Percentiles rank a stretch among this genome's conserved stretches.
Conservation (phyloP, 92 coral and sea anemone species). For the Zoanthus sociatus region DNA sequence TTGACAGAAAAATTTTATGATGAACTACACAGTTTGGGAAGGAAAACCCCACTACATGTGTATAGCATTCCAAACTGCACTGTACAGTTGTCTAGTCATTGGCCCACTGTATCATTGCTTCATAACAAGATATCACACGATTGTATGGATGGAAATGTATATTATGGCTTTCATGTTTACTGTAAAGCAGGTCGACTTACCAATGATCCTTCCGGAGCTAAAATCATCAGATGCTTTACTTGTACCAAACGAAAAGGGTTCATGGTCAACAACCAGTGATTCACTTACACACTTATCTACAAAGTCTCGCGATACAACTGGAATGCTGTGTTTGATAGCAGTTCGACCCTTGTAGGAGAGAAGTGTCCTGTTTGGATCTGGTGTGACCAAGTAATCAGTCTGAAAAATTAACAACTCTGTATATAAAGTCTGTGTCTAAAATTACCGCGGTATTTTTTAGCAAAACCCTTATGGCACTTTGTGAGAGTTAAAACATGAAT, state of each 20-base stretch:
- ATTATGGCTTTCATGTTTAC: not conserved
- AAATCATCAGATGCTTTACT: slow-evolving; percentile 65
- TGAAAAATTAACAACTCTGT: not conserved
- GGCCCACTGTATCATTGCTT: no score
- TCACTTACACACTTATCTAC: slow-evolving; percentile 68
- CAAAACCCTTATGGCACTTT: no score
- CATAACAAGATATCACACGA: no score
- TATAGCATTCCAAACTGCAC: no score
- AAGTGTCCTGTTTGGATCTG: slow-evolving; percentile 68
- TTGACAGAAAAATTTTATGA: no score
- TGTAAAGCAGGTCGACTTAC: not conserved
- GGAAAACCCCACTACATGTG: no score
- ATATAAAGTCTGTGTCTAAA: no score
- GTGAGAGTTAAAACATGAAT: no score
- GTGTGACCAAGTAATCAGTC: slow-evolving; percentile 84
- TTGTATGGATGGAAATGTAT: no score
- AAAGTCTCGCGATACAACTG: slow-evolving; percentile 79
- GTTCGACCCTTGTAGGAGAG: slow-evolving; percentile 89
- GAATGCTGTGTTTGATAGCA: slow-evolving; percentile 80
- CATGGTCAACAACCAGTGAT: slow-evolving; percentile 69
- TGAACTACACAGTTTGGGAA: no score
- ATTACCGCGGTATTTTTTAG: no score
- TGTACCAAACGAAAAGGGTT: slow-evolving; percentile 52
- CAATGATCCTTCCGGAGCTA: slow-evolving; percentile 74
- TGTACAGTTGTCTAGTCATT: no score